Evolutionary conservation across 2,113 vertebrate species (phyloP).

Genomic region (Castor canadensis): DNA sequence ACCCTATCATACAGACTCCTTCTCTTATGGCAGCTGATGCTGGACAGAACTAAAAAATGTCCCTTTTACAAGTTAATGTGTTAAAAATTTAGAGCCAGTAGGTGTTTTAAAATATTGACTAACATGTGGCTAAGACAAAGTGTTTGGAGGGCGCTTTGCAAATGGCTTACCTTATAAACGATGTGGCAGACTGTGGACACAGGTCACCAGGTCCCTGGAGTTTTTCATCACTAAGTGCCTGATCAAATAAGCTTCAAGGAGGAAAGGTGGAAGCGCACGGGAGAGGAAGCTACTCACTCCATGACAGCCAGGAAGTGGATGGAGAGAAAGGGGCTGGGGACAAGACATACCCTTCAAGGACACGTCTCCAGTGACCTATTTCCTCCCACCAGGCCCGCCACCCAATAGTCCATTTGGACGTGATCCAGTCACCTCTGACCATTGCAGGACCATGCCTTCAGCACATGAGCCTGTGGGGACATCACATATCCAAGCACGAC

Average conservation of each 20-base stretch:
- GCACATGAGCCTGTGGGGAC: background rate
- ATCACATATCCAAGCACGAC: background rate
- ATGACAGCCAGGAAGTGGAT: background rate
- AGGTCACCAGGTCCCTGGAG: background rate
- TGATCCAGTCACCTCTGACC: background rate
- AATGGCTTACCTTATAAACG: no score
- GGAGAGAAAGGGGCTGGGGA: background rate
- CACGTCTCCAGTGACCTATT: background rate
- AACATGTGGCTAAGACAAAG: background rate
- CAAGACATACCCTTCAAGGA: background rate
- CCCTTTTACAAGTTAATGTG: background rate
- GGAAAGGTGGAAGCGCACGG: background rate
- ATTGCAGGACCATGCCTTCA: background rate
- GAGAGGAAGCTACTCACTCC: background rate
- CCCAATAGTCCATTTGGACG: background rate
- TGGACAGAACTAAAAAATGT: no score
- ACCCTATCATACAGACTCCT: background rate
- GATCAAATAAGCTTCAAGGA: background rate
- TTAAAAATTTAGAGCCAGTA: background rate
- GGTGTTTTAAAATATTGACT: background rate
- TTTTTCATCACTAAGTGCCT: background rate
- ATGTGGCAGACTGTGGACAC: accelerated
- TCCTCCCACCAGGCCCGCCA: background rate
- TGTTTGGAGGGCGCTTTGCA: background rate
- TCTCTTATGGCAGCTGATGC: background rate